A percentile compares a stretch with the other conserved stretches of the same genome.
Conservation (phyloP, 2,113 vertebrate species). For the Heteronetta atricapilla region DNA sequence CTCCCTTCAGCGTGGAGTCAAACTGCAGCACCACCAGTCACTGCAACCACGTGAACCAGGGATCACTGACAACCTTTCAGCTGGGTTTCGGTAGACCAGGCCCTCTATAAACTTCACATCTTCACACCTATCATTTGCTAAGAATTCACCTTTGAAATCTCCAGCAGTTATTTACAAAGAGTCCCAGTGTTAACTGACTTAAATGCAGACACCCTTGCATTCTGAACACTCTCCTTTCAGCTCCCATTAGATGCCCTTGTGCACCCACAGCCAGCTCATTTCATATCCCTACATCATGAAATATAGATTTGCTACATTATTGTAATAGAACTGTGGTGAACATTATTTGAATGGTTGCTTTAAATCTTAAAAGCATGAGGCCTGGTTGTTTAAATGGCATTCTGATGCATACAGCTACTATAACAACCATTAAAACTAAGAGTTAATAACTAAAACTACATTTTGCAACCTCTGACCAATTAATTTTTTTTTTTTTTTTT, state of each 20-base stretch:
- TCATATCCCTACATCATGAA: neutral
- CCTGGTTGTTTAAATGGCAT: neutral
- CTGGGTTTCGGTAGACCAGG: neutral
- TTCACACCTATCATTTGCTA: neutral
- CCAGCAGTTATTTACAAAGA: neutral
- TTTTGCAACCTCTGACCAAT: neutral
- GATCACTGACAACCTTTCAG: neutral
- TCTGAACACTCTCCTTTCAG: neutral
- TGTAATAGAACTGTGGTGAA: neutral
- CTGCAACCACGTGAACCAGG: fast-evolving
- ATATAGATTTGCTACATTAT: neutral
- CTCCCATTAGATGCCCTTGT: neutral
- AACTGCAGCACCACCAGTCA: neutral
- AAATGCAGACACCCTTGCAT: neutral
- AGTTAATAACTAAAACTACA: neutral
- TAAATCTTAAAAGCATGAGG: neutral
- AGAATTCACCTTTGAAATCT: neutral
- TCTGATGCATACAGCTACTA: neutral
- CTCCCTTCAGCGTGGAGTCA: neutral
- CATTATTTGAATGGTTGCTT: neutral
- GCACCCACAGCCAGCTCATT: neutral
- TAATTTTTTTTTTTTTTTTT: neutral
- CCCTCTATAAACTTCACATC: neutral
- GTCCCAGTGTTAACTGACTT: neutral
- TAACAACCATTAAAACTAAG: neutral